phyloP scores from a whole-genome alignment of 1,140 invertebrate species.

The Mycetomoellerius zeteki region DNA sequence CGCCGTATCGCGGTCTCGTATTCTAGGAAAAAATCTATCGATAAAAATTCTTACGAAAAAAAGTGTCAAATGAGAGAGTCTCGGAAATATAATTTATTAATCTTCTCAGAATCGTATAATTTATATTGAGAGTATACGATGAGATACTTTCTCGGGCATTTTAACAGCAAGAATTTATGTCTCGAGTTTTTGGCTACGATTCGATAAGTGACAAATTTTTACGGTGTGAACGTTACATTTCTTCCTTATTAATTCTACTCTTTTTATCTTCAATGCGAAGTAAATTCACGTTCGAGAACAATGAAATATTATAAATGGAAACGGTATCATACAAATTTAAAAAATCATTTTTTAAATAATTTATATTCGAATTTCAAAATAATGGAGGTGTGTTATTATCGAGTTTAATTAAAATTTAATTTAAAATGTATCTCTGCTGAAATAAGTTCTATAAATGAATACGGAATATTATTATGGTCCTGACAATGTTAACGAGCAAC shows the following conservation, averaged over 20 bases:
- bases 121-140: background rate
- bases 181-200: background rate
- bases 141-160: background rate
- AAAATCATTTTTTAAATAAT: background rate
- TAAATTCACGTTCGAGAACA: background rate
- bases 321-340: background rate
- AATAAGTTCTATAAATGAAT: background rate
- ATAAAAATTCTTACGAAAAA: background rate
- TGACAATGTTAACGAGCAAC: background rate
- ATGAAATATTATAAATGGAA: background rate
- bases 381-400: background rate
- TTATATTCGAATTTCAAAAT: background rate
- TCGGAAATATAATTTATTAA: constrained; percentile 40
- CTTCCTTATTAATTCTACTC: background rate
- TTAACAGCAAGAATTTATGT: background rate
- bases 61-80: background rate
- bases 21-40: constrained; percentile 20
- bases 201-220: background rate
- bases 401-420: background rate
- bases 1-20: background rate
- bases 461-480: background rate
- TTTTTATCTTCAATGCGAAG: background rate
- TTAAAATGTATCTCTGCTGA: background rate
- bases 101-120: background rate
- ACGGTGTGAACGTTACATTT: background rate